Percentiles rank a stretch among this genome's conserved stretches.
Evolutionary conservation across 2,113 vertebrate genomes (phyloP).

Genomic region (Prunella fulvescens): DNA sequence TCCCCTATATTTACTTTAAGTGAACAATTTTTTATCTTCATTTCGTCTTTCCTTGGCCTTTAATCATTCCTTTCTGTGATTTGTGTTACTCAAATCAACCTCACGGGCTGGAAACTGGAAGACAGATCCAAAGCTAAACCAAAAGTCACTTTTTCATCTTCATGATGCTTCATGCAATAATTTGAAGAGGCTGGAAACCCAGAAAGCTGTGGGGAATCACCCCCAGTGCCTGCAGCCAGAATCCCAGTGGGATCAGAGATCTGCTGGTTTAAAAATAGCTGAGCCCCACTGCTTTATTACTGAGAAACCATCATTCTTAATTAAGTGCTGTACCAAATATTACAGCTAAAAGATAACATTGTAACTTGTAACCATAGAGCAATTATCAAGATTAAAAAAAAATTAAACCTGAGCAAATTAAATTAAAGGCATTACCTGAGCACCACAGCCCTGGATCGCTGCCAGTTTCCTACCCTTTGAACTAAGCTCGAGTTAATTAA

Average conservation of each 20-base stretch:
- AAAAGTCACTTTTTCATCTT: neutral
- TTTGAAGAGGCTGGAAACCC: neutral
- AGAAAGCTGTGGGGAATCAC: neutral
- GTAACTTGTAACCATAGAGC: slow-evolving; percentile 70
- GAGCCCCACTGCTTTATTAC: neutral
- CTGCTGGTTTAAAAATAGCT: neutral
- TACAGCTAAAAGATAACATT: slow-evolving; percentile 68
- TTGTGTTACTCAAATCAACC: slow-evolving; percentile 46
- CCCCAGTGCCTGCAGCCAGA: neutral
- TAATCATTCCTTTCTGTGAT: slow-evolving; percentile 59
- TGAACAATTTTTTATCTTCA: slow-evolving; percentile 28
- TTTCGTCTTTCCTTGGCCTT: slow-evolving; percentile 58
- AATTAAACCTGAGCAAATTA: slow-evolving; percentile 70
- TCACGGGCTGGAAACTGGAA: slow-evolving; percentile 73
- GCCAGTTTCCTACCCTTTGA: slow-evolving; percentile 82
- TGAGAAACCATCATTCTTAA: slow-evolving; percentile 23
- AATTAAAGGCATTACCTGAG: slow-evolving; percentile 73
- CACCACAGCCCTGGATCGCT: slow-evolving; percentile 67
- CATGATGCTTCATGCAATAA: rapidly evolving
- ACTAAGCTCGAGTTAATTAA: slow-evolving; percentile 78
- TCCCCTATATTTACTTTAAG: slow-evolving; percentile 60
- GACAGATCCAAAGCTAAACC: neutral
- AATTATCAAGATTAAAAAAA: slow-evolving; percentile 71
- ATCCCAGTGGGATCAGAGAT: neutral
- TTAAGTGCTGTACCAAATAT: slow-evolving; percentile 61